Evolutionary conservation across 92 coral and sea anemone species (phyloP).

Genomic region (Zoanthus solanderi): DNA sequence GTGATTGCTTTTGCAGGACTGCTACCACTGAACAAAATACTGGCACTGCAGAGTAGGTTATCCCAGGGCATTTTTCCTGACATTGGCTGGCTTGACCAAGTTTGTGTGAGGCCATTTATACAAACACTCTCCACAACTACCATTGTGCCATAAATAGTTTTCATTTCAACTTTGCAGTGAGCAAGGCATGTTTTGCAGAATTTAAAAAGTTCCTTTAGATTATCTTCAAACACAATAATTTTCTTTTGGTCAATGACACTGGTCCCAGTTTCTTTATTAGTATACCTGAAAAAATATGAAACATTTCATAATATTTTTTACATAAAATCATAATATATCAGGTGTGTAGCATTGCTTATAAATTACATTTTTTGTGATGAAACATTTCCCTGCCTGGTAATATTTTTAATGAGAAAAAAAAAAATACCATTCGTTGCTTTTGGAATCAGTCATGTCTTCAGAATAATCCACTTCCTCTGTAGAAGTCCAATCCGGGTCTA

Average conservation of each 20-base stretch:
- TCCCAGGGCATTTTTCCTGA: constrained; percentile 20
- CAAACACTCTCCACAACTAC: neutral
- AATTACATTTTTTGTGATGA: neutral
- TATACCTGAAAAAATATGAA: neutral
- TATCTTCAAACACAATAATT: constrained; percentile 12
- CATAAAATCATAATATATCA: neutral
- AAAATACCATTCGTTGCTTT: neutral
- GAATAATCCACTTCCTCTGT: neutral
- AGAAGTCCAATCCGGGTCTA: neutral
- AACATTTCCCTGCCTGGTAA: constrained; percentile 1
- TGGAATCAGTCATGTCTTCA: neutral
- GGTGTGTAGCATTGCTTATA: neutral
- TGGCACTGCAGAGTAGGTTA: constrained; percentile 19
- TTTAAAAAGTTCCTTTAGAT: constrained; percentile 5
- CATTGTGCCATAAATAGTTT: constrained; percentile 2
- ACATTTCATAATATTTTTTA: neutral
- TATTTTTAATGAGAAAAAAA: neutral
- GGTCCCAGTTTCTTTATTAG: neutral
- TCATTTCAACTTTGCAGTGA: neutral
- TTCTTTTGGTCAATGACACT: constrained; percentile 8
- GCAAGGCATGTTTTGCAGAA: neutral
- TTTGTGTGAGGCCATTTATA: neutral
- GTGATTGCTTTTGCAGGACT: constrained; percentile 13
- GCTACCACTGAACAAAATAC: constrained; percentile 21
- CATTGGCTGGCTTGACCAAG: constrained; percentile 28